Conservation (phyloP, 2,797 vertebrate species). For the Fringilla coelebs region DNA sequence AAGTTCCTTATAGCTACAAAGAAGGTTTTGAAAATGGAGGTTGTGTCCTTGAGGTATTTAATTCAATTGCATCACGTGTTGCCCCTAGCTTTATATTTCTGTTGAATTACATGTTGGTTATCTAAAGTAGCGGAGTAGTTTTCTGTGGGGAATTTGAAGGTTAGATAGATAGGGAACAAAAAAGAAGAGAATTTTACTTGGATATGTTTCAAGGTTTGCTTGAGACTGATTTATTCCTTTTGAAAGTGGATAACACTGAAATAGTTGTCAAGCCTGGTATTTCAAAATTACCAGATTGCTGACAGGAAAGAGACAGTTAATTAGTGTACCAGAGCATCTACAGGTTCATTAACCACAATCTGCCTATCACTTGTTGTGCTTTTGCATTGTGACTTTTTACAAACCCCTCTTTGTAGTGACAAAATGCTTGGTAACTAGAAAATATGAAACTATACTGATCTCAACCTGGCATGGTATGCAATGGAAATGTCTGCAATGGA, state of each 20-base stretch:
- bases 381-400: background rate
- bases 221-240: background rate
- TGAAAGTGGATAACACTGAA: background rate
- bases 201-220: background rate
- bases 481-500: background rate
- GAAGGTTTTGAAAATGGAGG: background rate
- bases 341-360: background rate
- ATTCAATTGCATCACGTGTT: background rate
- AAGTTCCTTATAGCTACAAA: background rate
- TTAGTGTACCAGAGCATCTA: background rate
- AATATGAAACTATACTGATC: background rate
- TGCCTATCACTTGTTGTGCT: background rate
- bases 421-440: background rate
- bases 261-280: background rate
- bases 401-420: background rate
- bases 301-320: background rate
- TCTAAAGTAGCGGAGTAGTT: background rate
- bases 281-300: background rate
- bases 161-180: background rate
- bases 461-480: background rate
- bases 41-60: background rate
- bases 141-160: background rate
- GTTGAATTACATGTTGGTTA: constrained; percentile 2
- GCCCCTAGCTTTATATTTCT: background rate
- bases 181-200: background rate